Evolutionary conservation across 2,113 vertebrate species (phyloP).

Genomic region (Gallinago media): DNA sequence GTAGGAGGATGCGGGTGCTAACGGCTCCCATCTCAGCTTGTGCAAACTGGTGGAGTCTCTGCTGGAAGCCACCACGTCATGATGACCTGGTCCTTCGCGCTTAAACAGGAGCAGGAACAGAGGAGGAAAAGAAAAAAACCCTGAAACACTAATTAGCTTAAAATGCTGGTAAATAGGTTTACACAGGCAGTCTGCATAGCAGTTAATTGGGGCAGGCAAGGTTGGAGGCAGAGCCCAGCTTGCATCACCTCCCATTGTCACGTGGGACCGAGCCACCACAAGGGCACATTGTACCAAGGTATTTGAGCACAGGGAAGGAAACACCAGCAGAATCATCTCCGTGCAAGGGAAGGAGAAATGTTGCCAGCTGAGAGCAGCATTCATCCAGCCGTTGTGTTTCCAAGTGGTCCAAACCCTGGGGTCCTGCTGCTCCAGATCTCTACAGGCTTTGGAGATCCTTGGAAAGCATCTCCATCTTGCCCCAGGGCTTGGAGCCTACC

Average conservation of each 20-base stretch:
- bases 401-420: not conserved
- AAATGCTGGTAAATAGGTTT: not conserved
- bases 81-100: not conserved
- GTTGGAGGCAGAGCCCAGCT: not conserved
- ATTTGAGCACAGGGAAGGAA: not conserved
- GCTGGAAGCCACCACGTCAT: not conserved
- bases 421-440: not conserved
- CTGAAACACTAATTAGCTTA: not conserved
- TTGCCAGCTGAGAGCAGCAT: not conserved
- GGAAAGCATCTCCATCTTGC: not conserved
- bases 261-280: not conserved
- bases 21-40: not conserved
- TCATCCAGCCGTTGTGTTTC: accelerated
- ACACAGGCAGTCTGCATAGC: not conserved
- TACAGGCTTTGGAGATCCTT: not conserved
- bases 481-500: not conserved
- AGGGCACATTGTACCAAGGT: not conserved
- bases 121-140: not conserved
- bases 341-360: not conserved
- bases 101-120: not conserved
- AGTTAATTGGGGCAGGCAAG: not conserved
- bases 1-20: not conserved
- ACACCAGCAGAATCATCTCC: not conserved
- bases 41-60: not conserved
- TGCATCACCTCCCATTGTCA: not conserved